Percentiles rank a stretch among this genome's conserved stretches.
Evolutionary conservation across 2,113 vertebrate species (phyloP).

Genomic region (Cinclus cinclus): DNA sequence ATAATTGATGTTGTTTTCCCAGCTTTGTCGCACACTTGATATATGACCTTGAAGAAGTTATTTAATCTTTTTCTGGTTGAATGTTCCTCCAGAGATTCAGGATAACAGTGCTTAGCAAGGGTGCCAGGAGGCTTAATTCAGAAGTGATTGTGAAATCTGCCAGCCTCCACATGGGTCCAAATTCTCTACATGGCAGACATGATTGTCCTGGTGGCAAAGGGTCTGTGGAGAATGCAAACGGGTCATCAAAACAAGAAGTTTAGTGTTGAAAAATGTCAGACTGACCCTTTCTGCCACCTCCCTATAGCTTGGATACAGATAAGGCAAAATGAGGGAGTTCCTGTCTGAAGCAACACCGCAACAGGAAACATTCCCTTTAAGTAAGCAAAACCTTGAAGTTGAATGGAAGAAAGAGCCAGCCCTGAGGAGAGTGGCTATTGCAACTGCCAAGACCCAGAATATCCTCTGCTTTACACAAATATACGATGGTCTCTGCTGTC

Average conservation of each 20-base stretch:
- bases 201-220: not conserved
- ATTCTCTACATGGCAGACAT: not conserved
- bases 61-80: conserved; percentile 31
- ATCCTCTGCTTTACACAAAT: not conserved
- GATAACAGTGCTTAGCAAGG: not conserved
- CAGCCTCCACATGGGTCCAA: not conserved
- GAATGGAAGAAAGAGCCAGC: not conserved
- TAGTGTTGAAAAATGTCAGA: not conserved
- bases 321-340: not conserved
- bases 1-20: conserved; percentile 24
- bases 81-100: not conserved
- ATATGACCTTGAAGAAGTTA: conserved; percentile 21
- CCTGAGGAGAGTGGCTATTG: not conserved
- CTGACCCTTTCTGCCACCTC: not conserved
- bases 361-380: not conserved
- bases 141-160: not conserved
- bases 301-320: not conserved
- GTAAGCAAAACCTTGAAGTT: not conserved
- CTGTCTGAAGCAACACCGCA: not conserved
- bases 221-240: accelerated
- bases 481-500: not conserved
- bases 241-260: conserved; percentile 14
- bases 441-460: not conserved
- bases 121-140: not conserved
- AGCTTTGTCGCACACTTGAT: conserved; percentile 27